Evolutionary conservation across 2,888 invertebrate genomes (phyloP).

Genomic region (Steinernema carpocapsae): DNA sequence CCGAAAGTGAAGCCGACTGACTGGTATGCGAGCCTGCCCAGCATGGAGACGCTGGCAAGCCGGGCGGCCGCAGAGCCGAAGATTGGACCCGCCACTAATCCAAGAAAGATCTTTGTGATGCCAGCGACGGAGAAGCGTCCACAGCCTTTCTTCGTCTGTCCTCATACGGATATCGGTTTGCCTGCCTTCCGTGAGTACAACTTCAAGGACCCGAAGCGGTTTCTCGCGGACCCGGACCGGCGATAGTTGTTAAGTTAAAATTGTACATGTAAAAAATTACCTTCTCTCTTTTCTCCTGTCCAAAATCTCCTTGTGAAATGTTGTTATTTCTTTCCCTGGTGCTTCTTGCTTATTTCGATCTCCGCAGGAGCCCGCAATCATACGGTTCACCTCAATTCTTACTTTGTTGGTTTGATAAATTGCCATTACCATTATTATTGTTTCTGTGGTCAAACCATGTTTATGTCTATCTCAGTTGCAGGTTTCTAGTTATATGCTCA

Average conservation of each 20-base stretch:
- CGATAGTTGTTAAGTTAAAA: constrained; percentile 2
- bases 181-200: constrained; percentile 49
- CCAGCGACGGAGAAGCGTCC: constrained; percentile 2
- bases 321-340: constrained; percentile 9
- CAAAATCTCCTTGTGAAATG: background rate
- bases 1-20: background rate
- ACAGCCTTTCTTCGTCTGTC: constrained; percentile 38
- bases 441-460: background rate
- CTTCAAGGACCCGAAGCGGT: constrained; percentile 43
- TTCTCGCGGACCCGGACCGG: background rate
- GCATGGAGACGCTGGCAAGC: background rate
- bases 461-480: constrained; percentile 5
- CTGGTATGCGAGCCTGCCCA: background rate
- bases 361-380: constrained; percentile 6
- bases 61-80: background rate
- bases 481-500: constrained; percentile 29
- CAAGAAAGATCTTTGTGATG: background rate
- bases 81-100: background rate
- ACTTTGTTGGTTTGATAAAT: background rate
- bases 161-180: constrained; percentile 48
- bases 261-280: background rate
- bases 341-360: constrained; percentile 30
- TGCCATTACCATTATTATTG: background rate
- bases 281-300: background rate
- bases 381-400: constrained; percentile 27